A percentile compares a stretch with the other conserved stretches of the same genome.
Conservation (phyloP, 2,888 invertebrate species). For the Diarsia rubi region DNA sequence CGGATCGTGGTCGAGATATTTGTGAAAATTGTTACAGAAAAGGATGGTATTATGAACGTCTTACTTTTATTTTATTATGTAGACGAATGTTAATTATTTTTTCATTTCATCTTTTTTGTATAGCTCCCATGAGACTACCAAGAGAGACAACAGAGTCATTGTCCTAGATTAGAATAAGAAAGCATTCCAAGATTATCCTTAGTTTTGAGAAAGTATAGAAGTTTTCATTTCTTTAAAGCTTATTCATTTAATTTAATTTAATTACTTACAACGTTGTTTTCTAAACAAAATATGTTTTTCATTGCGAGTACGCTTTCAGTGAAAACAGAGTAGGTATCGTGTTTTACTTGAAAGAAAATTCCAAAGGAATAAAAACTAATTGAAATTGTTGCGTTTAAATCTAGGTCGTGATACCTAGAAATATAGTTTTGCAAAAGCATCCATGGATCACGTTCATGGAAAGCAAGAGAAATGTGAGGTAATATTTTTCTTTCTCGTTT, state of each 20-base stretch:
- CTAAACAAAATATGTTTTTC: background rate
- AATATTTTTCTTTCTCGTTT: constrained; percentile 3
- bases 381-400: background rate
- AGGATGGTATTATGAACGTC: background rate
- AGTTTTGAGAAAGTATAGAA: background rate
- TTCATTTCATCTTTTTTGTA: background rate
- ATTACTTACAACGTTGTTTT: too few species aligned
- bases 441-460: constrained; percentile 4
- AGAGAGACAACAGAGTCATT: background rate
- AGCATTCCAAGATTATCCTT: background rate
- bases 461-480: constrained; percentile 7
- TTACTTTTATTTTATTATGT: constrained; percentile 10
- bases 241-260: background rate
- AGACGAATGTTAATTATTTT: background rate
- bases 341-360: constrained; percentile 21
- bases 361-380: constrained; percentile 6
- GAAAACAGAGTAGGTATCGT: constrained; percentile 17
- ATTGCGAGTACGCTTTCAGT: background rate
- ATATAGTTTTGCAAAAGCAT: background rate
- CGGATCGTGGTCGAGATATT: constrained; percentile 5
- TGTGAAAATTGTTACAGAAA: background rate
- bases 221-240: background rate
- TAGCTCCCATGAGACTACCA: too few species aligned
- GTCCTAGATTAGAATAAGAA: background rate
- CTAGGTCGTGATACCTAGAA: background rate